Conservation (phyloP, 2,113 vertebrate genomes). For the Plectropomus leopardus region DNA sequence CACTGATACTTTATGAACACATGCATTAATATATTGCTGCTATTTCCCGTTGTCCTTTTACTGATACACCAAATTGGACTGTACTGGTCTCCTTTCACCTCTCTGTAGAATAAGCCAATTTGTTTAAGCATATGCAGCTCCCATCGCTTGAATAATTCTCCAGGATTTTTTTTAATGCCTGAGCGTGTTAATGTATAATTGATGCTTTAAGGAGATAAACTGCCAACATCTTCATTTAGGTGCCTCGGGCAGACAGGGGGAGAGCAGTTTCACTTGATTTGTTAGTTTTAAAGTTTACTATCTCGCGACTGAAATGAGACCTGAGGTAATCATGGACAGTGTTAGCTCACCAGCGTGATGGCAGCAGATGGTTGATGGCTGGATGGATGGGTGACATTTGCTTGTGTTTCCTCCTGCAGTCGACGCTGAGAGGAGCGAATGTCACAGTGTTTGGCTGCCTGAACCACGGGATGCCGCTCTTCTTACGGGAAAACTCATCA, state of each 20-base stretch:
- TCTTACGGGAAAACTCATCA: conserved; percentile 87
- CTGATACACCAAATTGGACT: conserved; percentile 20
- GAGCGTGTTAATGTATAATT: conserved; percentile 67
- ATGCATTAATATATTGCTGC: conserved; percentile 8
- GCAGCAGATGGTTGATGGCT: conserved; percentile 67
- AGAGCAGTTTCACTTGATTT: conserved; percentile 69
- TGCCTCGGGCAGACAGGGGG: conserved; percentile 54
- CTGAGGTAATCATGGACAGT: conserved; percentile 47
- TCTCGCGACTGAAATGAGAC: conserved; percentile 53
- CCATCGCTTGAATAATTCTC: conserved; percentile 47
- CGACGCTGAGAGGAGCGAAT: conserved; percentile 90
- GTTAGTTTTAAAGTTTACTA: conserved; percentile 71
- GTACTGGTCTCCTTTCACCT: conserved; percentile 33
- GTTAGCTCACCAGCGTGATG: conserved; percentile 32
- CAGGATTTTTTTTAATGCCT: conserved; percentile 46
- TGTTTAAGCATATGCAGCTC: conserved; percentile 49
- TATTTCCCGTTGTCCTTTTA: conserved; percentile 41
- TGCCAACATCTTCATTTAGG: conserved; percentile 69
- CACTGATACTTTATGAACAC: conserved; percentile 15
- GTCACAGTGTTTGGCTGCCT: conserved; percentile 95
- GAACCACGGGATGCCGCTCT: conserved; percentile 94
- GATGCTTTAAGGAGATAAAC: conserved; percentile 72
- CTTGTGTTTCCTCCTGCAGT: conserved; percentile 82
- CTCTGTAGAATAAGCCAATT: conserved; percentile 43
- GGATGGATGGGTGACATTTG: conserved; percentile 53